Conservation (phyloP, 53 echinoderm and acorn worm genomes). For the Luidia sarsii region DNA sequence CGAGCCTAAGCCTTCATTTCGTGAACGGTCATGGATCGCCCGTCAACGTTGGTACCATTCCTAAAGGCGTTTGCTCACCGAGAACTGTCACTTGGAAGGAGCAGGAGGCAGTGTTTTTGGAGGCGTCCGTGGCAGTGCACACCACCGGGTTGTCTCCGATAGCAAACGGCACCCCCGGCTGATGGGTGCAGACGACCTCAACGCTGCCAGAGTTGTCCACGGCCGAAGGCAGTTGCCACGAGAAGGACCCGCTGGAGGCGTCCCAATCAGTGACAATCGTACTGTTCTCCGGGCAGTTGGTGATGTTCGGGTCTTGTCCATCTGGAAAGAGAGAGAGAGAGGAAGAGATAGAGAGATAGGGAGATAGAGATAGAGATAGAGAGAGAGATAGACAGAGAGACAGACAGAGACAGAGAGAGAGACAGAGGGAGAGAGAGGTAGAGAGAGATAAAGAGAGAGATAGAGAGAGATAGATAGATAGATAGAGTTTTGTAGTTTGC, state of each 20-base stretch:
- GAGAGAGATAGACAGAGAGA: too few species aligned
- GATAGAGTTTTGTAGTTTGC: too few species aligned
- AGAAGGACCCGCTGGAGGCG: not conserved
- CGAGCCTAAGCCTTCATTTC: too few species aligned
- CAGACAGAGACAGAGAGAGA: too few species aligned
- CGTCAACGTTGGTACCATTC: not conserved
- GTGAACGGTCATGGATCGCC: not conserved
- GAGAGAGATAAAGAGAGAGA: too few species aligned
- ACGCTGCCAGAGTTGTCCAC: constrained; percentile 34
- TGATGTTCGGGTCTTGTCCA: constrained; percentile 11
- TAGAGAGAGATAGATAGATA: too few species aligned
- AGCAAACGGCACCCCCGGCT: constrained; percentile 19
- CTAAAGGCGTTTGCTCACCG: constrained; percentile 11
- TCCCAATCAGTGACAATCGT: not conserved
- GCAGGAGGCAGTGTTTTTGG: constrained; percentile 19
- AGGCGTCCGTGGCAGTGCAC: constrained; percentile 21
- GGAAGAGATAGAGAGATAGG: not conserved
- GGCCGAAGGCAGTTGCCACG: not conserved
- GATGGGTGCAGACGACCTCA: not conserved
- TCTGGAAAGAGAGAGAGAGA: not conserved
- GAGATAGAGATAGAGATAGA: too few species aligned
- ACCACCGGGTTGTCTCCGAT: constrained; percentile 4
- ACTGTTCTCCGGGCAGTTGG: constrained; percentile 1
- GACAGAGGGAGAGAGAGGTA: too few species aligned
- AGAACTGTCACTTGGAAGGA: constrained; percentile 15